phyloP scores from a whole-genome alignment of 2,113 vertebrate genomes.

The Zapornia atra region DNA sequence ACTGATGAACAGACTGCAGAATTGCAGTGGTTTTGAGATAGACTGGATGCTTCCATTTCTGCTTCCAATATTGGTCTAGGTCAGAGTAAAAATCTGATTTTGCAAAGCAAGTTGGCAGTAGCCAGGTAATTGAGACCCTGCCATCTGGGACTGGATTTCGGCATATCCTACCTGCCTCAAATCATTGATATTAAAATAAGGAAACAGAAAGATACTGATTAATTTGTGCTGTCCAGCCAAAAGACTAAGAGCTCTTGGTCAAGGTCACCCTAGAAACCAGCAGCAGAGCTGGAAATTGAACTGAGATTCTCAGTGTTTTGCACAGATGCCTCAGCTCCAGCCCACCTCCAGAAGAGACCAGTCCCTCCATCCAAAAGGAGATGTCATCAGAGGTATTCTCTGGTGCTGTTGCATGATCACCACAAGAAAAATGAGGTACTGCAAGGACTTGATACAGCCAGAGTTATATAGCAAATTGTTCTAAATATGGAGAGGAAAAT shows the following conservation, averaged over 20 bases:
- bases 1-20: not conserved
- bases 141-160: not conserved
- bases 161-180: not conserved
- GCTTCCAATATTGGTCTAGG: not conserved
- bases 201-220: not conserved
- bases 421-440: not conserved
- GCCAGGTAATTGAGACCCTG: not conserved
- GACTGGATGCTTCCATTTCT: not conserved
- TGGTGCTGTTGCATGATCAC: too few relatives aligned
- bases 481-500: not conserved
- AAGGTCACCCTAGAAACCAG: not conserved
- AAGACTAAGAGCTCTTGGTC: not conserved
- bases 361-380: not conserved
- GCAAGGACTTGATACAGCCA: not conserved
- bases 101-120: not conserved
- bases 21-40: not conserved
- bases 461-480: not conserved
- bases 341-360: not conserved
- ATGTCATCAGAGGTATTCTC: not conserved
- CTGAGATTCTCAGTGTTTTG: not conserved
- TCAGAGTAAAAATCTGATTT: not conserved
- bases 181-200: not conserved
- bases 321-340: not conserved
- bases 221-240: not conserved
- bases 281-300: not conserved